Base-by-base conservation (phyloP, 2,113 vertebrate genomes). In the Synchiropus splendidus region DNA sequence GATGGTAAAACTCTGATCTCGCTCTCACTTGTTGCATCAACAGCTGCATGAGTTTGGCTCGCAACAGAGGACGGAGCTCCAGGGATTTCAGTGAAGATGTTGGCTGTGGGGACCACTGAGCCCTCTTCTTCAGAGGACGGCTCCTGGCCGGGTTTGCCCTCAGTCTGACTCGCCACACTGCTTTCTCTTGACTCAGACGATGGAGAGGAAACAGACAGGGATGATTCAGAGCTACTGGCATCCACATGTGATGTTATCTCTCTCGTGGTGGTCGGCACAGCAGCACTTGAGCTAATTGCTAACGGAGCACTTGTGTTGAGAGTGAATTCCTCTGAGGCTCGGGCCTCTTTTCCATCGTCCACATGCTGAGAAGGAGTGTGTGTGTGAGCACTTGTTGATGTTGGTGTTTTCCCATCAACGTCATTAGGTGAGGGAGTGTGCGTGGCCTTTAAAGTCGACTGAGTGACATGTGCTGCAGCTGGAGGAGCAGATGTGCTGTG, bases 401-500 rank as follows among this genome's bases (percentile, higher is more conserved):
- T 49, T 60, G 45, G 45, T 54, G 51, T 49, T 60, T 65, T 59
- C 39, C 35, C 43, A 49, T 62, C 55, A 39, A 18, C 2, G 2
- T 72, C 60, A 56, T 41, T 32, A 37, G 51, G 51, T 4, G 35
- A 61, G 44, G 58, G 55, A 45, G 51, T 63, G 27, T 45, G 37
- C 12, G 37, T 17, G 44, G 16, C 37, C 15, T 64, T 34, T 30
- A 50, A 51, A 9, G 1, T 15, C 46, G 60, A 21, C 27, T 51
- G 60, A 54, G 44, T 48, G 27, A 37, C 51, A 10, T 63, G 43
- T 35, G 38, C 45, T 44, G 27, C 51, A 69, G 48, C 44, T 62
- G 51, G 51, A 58, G 39, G 12, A 11, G 45, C 52, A 70, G 61
- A 67, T 65, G 66, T 59, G 45, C 18, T 51, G 12, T 54, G 38